Conservation (phyloP, 1,140 invertebrate genomes). For the Zaprionus ornatus region DNA sequence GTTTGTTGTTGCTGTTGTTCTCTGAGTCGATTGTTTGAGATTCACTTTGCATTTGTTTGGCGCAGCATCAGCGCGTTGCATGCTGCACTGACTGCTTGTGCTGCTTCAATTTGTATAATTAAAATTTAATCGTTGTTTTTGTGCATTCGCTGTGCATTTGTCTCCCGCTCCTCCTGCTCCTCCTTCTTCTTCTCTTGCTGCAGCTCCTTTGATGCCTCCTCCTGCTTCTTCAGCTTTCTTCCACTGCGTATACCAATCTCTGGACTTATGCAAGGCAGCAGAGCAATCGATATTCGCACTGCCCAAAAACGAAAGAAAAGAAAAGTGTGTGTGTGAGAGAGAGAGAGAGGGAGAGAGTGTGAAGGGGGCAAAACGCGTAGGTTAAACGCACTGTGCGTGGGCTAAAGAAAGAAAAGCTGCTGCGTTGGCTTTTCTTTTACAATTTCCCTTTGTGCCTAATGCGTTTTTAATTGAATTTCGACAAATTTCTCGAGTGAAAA, state of each 20-base stretch:
- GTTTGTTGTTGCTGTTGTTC: slow-evolving; percentile 13
- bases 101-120: slow-evolving; percentile 54
- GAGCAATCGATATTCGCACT: slow-evolving; percentile 79
- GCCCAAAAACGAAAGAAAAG: slow-evolving; percentile 39
- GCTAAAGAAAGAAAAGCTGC: neutral
- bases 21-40: slow-evolving; percentile 57
- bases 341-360: neutral
- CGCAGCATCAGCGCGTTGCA: slow-evolving; percentile 17
- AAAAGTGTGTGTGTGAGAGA: slow-evolving; percentile 24
- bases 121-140: slow-evolving; percentile 63
- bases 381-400: slow-evolving; percentile 40
- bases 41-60: slow-evolving; percentile 28
- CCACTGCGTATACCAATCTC: slow-evolving; percentile 46
- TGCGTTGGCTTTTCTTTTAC: slow-evolving; percentile 13
- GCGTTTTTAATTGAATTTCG: slow-evolving; percentile 31
- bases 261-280: slow-evolving; percentile 82
- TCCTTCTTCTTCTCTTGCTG: neutral
- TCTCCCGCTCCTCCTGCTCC: neutral
- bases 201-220: neutral
- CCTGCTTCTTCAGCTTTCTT: neutral
- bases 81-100: neutral
- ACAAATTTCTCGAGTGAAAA: slow-evolving; percentile 26
- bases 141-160: slow-evolving; percentile 47
- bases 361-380: slow-evolving; percentile 12
- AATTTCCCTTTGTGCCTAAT: neutral